Evolutionary conservation across 2,113 vertebrate genomes (phyloP).

Genomic region (Circaetus cinerascens): DNA sequence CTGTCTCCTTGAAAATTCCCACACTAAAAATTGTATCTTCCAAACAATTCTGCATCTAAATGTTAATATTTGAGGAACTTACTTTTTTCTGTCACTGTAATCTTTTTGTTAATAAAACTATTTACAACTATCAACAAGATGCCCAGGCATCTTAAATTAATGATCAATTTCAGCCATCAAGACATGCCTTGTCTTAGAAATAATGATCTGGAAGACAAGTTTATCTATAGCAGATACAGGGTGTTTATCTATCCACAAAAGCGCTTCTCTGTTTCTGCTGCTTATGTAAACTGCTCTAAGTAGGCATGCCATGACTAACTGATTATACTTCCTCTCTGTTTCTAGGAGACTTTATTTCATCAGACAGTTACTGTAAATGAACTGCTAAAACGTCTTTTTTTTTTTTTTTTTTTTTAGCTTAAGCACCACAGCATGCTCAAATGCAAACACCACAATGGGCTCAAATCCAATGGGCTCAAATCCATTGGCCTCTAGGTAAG

Average conservation of each 20-base stretch:
- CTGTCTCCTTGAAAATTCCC: background rate
- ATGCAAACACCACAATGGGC: accelerated
- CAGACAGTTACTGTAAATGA: conserved; percentile 14
- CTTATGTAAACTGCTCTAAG: background rate
- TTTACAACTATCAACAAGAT: accelerated
- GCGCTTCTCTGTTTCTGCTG: background rate
- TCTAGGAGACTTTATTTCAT: background rate
- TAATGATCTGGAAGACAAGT: background rate
- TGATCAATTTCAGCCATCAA: background rate
- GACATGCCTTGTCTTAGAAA: background rate
- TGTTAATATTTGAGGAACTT: background rate
- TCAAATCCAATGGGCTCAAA: background rate
- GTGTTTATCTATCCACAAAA: background rate
- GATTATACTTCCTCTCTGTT: conserved; percentile 37
- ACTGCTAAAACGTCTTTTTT: background rate
- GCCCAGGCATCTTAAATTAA: background rate
- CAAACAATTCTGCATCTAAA: background rate
- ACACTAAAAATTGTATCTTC: background rate
- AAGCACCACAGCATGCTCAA: background rate
- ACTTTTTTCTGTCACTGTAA: background rate
- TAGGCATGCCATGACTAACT: background rate
- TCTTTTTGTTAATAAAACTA: background rate
- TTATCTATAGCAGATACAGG: background rate
- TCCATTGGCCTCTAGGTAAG: background rate
- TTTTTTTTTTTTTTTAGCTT: background rate